These are phyloP conservation scores for Ennomos quercinarius DNA, from an alignment of 2,888 invertebrate species.

Conservation along the genomic window DNA sequence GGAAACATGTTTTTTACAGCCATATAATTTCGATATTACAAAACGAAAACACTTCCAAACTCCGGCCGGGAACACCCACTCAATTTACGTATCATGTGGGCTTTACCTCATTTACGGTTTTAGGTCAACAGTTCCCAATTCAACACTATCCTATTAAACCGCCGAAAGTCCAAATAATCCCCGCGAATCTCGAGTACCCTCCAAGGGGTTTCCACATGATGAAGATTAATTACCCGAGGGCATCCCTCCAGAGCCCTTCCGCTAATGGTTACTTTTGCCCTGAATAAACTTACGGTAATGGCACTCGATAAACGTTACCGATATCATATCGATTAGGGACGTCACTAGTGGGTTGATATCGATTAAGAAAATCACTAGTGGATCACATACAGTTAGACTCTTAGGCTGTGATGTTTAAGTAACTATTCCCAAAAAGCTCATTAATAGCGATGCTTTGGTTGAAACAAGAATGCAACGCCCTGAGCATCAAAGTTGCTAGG, in stretches of 20 bases:
- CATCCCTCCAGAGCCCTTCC: slow-evolving; percentile 36
- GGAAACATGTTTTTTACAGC: too few relatives aligned
- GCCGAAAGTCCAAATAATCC: slow-evolving; percentile 35
- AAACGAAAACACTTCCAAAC: too few relatives aligned
- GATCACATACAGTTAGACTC: too few relatives aligned
- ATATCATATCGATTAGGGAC: slow-evolving; percentile 30
- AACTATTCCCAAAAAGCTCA: too few relatives aligned
- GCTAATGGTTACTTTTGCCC: slow-evolving; percentile 47
- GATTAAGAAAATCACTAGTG: slow-evolving; percentile 17
- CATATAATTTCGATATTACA: too few relatives aligned
- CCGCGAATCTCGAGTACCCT: slow-evolving; percentile 37
- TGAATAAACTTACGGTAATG: slow-evolving; percentile 39
- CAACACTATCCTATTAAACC: slow-evolving; percentile 29
- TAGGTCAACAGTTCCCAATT: slow-evolving; percentile 24
- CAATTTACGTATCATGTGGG: slow-evolving; percentile 18
- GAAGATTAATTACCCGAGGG: slow-evolving; percentile 55
- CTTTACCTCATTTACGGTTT: slow-evolving; percentile 10
- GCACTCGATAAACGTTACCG: slow-evolving; percentile 42
- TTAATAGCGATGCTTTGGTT: too few relatives aligned
- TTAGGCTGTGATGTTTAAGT: too few relatives aligned
- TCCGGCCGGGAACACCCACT: slow-evolving; percentile 1
- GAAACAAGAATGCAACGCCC: too few relatives aligned
- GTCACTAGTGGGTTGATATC: slow-evolving; percentile 18
- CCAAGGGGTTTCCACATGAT: slow-evolving; percentile 44
- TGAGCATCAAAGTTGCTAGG: too few relatives aligned